Evolutionary conservation across 2,113 vertebrate genomes (phyloP).

Genomic region (Lota lota): DNA sequence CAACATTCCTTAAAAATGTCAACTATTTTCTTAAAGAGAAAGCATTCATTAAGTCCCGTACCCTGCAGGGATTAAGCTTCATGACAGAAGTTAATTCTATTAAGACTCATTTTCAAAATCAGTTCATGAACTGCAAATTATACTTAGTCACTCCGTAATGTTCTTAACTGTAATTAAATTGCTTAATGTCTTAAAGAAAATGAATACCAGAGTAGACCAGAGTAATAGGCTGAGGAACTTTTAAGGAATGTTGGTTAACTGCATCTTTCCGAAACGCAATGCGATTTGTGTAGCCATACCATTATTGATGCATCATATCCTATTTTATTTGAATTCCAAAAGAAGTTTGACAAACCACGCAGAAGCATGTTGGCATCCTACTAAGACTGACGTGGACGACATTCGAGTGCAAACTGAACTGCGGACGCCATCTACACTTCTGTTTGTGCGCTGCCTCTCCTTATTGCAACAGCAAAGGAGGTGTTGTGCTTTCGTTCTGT

Average conservation of each 20-base stretch:
- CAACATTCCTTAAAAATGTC: too few relatives aligned
- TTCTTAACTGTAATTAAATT: slow-evolving; percentile 79
- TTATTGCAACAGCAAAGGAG: too few relatives aligned
- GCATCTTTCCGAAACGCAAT: neutral
- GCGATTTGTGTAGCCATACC: neutral
- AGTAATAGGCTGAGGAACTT: slow-evolving; percentile 47
- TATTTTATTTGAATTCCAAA: too few relatives aligned
- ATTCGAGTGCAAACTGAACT: too few relatives aligned
- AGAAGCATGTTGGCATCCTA: too few relatives aligned
- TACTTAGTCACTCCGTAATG: slow-evolving; percentile 81
- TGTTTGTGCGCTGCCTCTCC: too few relatives aligned
- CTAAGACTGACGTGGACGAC: too few relatives aligned
- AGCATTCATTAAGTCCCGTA: slow-evolving; percentile 60
- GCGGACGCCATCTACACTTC: too few relatives aligned
- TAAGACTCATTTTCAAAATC: slow-evolving; percentile 84
- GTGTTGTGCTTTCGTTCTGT: too few relatives aligned
- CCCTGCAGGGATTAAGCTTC: slow-evolving; percentile 80
- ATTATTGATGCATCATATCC: too few relatives aligned
- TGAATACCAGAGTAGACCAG: slow-evolving; percentile 51
- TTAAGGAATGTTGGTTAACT: slow-evolving; percentile 8
- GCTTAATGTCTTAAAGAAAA: slow-evolving; percentile 71
- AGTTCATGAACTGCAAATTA: slow-evolving; percentile 83
- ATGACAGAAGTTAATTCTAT: slow-evolving; percentile 84
- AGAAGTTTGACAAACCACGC: too few relatives aligned
- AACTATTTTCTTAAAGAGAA: slow-evolving; percentile 66